Conservation (phyloP, 2,888 invertebrate genomes). For the Orthosia cruda region DNA sequence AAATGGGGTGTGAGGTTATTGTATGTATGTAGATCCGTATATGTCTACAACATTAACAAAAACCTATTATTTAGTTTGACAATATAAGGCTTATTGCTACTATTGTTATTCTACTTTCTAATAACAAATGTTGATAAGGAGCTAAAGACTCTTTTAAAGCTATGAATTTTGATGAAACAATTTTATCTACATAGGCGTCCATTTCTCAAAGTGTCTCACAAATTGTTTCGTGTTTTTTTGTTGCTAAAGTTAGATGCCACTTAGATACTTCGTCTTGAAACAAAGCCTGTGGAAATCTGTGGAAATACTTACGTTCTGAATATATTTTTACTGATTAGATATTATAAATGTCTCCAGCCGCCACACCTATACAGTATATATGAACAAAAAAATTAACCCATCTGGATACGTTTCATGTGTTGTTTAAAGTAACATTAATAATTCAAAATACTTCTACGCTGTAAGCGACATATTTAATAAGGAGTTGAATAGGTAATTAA, state of each 20-base stretch:
- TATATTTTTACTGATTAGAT: neutral
- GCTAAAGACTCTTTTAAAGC: neutral
- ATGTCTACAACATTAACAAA: neutral
- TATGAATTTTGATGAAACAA: slow-evolving; percentile 7
- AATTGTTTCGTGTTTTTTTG: slow-evolving; percentile 9
- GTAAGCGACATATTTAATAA: too few species aligned
- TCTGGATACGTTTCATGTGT: neutral
- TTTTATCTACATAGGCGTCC: neutral
- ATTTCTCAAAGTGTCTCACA: slow-evolving; percentile 13
- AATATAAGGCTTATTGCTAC: slow-evolving; percentile 1
- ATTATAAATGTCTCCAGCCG: neutral
- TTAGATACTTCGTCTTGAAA: neutral
- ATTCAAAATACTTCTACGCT: too few species aligned
- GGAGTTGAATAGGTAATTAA: too few species aligned
- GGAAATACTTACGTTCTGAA: neutral
- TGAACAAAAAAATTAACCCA: neutral
- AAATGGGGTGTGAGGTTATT: too few species aligned
- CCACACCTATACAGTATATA: neutral
- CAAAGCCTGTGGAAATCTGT: neutral
- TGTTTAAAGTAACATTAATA: neutral
- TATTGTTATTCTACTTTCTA: neutral
- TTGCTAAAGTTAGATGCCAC: neutral
- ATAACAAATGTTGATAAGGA: neutral
- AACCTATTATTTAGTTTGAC: neutral
- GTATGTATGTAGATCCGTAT: too few species aligned